Conservation (phyloP, 92 coral and sea anemone species). For the Meandrina meandrites region DNA sequence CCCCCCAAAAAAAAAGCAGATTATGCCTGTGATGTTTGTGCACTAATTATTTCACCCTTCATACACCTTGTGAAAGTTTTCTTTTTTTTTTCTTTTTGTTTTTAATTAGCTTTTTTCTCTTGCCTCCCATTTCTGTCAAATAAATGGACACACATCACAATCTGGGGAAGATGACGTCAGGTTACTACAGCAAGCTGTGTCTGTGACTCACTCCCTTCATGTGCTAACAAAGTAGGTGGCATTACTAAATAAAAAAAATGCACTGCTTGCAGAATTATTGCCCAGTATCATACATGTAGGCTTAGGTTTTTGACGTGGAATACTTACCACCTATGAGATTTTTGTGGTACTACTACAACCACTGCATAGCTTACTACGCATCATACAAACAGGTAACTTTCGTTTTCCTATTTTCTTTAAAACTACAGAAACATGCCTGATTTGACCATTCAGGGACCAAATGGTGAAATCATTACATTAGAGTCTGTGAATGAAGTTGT, state of each 20-base stretch:
- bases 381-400: too few relatives aligned
- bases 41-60: background rate
- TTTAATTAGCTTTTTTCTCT: constrained; percentile 39
- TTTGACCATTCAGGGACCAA: constrained; percentile 18
- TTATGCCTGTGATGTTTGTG: background rate
- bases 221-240: constrained; percentile 47
- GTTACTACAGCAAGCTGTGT: constrained; percentile 31
- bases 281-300: background rate
- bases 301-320: too few relatives aligned
- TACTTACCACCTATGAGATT: too few relatives aligned
- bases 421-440: constrained; percentile 24
- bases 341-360: too few relatives aligned
- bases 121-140: constrained; percentile 46
- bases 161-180: constrained; percentile 38
- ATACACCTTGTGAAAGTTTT: background rate
- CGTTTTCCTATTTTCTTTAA: background rate
- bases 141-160: constrained; percentile 46
- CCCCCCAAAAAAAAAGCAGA: background rate
- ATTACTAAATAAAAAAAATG: background rate
- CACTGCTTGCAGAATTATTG: background rate
- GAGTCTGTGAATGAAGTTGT: constrained; percentile 31
- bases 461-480: constrained; percentile 8
- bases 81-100: background rate
- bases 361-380: too few relatives aligned
- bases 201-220: constrained; percentile 39